Conservation (phyloP, 2,113 vertebrate species). For the Willisornis vidua region DNA sequence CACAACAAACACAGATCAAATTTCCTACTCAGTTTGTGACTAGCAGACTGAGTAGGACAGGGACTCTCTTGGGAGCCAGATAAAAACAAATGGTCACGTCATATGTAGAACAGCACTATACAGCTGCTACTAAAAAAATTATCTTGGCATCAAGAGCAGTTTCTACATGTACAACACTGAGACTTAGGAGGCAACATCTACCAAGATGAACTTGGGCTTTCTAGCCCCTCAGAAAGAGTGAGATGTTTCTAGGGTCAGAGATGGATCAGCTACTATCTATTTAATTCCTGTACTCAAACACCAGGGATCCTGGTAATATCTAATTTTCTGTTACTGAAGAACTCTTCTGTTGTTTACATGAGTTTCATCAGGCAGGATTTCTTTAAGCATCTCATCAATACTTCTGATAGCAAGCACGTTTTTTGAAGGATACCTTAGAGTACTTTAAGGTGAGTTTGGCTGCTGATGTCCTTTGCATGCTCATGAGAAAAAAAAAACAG, state of each 20-base stretch:
- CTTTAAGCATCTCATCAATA: not conserved
- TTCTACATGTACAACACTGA: conserved; percentile 11
- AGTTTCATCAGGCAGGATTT: not conserved
- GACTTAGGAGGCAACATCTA: not conserved
- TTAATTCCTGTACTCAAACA: not conserved
- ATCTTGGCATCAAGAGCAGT: conserved; percentile 24
- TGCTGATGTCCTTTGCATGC: not conserved
- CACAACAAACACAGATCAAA: conserved; percentile 23
- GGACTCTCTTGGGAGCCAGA: conserved; percentile 18
- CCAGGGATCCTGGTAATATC: not conserved
- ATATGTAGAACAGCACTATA: conserved; percentile 3
- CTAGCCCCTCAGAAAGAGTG: not conserved
- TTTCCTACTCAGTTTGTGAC: conserved; percentile 27
- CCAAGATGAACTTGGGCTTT: not conserved
- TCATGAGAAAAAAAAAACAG: not conserved
- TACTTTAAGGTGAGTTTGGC: not conserved
- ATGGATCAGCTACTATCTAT: not conserved
- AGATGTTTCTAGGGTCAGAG: not conserved
- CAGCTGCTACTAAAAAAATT: conserved; percentile 37
- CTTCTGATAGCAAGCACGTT: not conserved
- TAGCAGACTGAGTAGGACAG: not conserved
- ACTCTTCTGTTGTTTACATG: not conserved
- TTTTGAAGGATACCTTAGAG: not conserved
- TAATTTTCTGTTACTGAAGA: not conserved
- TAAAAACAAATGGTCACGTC: conserved; percentile 48